phyloP scores from a whole-genome alignment of 2,888 invertebrate genomes.

The Exephanes ischioxanthus region DNA sequence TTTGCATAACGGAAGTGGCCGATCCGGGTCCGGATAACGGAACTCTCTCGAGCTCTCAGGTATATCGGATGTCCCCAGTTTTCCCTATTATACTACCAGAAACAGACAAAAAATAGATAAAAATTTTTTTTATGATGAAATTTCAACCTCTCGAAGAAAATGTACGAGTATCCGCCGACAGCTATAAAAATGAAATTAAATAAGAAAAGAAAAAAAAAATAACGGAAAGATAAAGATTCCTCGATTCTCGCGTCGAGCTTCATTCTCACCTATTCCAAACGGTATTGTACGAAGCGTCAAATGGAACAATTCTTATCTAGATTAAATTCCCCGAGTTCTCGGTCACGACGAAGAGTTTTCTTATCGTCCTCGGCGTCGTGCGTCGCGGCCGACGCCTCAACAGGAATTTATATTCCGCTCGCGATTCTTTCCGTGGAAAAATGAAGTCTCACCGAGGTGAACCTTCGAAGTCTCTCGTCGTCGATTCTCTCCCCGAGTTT shows the following conservation, averaged over 20 bases:
- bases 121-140: background rate
- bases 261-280: slow-evolving; percentile 28
- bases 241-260: slow-evolving; percentile 44
- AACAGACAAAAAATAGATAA: background rate
- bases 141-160: slow-evolving; percentile 11
- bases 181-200: slow-evolving; percentile 18
- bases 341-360: slow-evolving; percentile 43
- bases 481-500: slow-evolving; percentile 41
- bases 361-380: slow-evolving; percentile 22
- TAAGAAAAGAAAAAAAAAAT: slow-evolving; percentile 36
- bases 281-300: slow-evolving; percentile 34
- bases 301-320: slow-evolving; percentile 60
- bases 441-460: slow-evolving; percentile 53
- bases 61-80: slow-evolving; percentile 69
- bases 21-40: slow-evolving; percentile 72
- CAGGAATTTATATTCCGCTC: slow-evolving; percentile 64
- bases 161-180: background rate
- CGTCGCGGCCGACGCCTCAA: slow-evolving; percentile 33
- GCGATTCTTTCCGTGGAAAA: slow-evolving; percentile 56
- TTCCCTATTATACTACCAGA: slow-evolving; percentile 39
- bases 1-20: slow-evolving; percentile 75
- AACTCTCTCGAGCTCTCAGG: slow-evolving; percentile 31
- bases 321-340: slow-evolving; percentile 63
- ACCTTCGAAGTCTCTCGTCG: slow-evolving; percentile 33
- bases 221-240: slow-evolving; percentile 60